phyloP scores from a whole-genome alignment of 2,797 vertebrate genomes.

The Hydrocynus forskahlii region DNA sequence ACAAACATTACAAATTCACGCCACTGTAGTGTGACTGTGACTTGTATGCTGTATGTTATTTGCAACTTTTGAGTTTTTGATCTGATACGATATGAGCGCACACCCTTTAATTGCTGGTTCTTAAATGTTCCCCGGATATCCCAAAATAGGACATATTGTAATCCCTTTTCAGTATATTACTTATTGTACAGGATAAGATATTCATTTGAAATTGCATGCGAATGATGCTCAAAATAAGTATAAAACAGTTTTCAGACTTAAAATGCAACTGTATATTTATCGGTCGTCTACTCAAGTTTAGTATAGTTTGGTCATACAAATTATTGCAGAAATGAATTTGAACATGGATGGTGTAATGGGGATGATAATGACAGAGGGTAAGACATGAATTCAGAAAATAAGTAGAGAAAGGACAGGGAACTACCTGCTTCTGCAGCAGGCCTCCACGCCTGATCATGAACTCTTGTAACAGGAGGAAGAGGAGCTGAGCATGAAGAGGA shows the following conservation, averaged over 20 bases:
- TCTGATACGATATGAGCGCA: conserved; percentile 10
- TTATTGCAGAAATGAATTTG: conserved; percentile 17
- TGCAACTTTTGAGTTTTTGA: neutral
- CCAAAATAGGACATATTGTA: neutral
- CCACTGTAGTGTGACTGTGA: neutral
- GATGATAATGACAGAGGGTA: neutral
- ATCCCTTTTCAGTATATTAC: neutral
- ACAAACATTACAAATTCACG: neutral
- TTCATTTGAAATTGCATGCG: neutral
- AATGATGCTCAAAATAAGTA: neutral
- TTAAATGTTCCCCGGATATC: neutral
- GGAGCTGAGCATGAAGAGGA: conserved; percentile 54
- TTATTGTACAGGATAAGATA: neutral
- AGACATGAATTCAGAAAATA: neutral
- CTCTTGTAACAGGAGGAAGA: conserved; percentile 53
- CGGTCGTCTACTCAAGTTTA: neutral
- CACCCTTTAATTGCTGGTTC: too few relatives aligned
- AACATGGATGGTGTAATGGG: neutral
- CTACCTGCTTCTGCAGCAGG: conserved; percentile 72
- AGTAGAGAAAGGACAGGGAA: conserved; percentile 22
- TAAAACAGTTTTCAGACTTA: neutral
- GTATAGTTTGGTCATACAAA: conserved; percentile 24
- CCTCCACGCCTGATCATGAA: conserved; percentile 75
- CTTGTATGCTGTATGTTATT: neutral
- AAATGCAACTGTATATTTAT: neutral